Evolutionary conservation across 2,888 invertebrate genomes (phyloP), one percentile per base, ranked within the genome.

Genomic region (Ptychoptera albimana): DNA sequence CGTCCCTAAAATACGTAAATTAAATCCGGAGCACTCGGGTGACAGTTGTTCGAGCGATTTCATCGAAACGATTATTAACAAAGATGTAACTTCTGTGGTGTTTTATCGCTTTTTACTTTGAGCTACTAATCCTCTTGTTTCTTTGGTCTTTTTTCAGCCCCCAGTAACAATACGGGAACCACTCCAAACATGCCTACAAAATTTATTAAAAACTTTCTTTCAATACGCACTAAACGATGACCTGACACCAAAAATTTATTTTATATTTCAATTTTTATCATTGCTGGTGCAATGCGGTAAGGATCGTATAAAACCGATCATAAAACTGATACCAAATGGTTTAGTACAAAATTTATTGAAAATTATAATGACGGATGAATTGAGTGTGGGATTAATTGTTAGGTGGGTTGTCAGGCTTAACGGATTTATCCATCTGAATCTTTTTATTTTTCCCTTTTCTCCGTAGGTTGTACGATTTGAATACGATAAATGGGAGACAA

Each of bases 291-390:
- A 80, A 52, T 82, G 82, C 60, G 85, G 85, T 1, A 77, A 77
- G 43, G 80, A 83, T 42, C 71, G 79, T 52, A 74, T 81, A 9
- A 72, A 76, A 45, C 68, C 79, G 8, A 76, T 87, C 8, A 64
- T 88, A 41, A 79, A 81, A 43, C 75, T 81, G 51, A 75, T 87
- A 71, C 84, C 86, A 0, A 72, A 74, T 53, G 76, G 77, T 55
- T 68, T 87, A 52, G 79, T 87, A 37, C 82, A 85, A 23, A 83
- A 81, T 54, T 67, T 93, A 50, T 71, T 92, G 45, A 85, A 86
- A 60, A 79, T 65, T 6, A 55, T 65, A 54, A 52, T 57, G 7
- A 60, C 60, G 1, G 62, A 63, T 37, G 63, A 64, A 40, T 56
- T 64, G 41, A 58, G 59, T n/a, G 61, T 61, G 2, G 65, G 65